Evolutionary conservation across 2,888 invertebrate genomes (phyloP), one percentile per base, ranked within the genome.

Genomic region (Anthophora plumipes): DNA sequence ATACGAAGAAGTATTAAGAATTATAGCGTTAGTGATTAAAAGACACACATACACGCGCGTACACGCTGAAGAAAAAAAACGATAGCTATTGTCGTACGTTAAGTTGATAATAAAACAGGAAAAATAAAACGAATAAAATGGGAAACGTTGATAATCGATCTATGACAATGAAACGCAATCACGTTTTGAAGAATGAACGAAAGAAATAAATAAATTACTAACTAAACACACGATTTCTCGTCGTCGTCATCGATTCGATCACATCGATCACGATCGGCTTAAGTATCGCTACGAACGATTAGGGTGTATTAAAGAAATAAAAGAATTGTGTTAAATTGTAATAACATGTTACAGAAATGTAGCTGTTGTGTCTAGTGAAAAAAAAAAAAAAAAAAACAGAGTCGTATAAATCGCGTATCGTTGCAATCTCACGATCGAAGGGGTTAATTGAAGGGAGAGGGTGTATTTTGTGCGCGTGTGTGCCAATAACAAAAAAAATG

Each of bases 81-180:
- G 76, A 68, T 80, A 76, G 52, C 63, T 73, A 67, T 79, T 64
- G 73, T 73, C 80, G 67, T 80, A 80, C 64, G 80, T 73, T 80
- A 80, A 67, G 67, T 80, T 68, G 66, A 52, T 72, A 80, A 31
- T 3, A 31, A 31, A 31, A 31, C 1, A 31, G 2, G 4, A 31
- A 76, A 76, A 68, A 48, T 4, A 31, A 31, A 31, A 31, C 31
- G 4, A 31, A 31, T 4, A 31, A 31, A 31, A 31, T 31, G 31
- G 31, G 4, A 74, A 74, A 55, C 75, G 54, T 75, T 80, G 80
- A 81, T 81, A 81, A 81, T 81, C 80, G 66, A 74, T 70, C 31
- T 39, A 70, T 80, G 80, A 81, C 80, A 81, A 81, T 81, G 80
- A 78, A 74, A 80, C 57, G 61, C n/a, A 54, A 48, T 31, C 31